phyloP scores from a whole-genome alignment of 2,888 invertebrate genomes.

The Tortricodes alternella region DNA sequence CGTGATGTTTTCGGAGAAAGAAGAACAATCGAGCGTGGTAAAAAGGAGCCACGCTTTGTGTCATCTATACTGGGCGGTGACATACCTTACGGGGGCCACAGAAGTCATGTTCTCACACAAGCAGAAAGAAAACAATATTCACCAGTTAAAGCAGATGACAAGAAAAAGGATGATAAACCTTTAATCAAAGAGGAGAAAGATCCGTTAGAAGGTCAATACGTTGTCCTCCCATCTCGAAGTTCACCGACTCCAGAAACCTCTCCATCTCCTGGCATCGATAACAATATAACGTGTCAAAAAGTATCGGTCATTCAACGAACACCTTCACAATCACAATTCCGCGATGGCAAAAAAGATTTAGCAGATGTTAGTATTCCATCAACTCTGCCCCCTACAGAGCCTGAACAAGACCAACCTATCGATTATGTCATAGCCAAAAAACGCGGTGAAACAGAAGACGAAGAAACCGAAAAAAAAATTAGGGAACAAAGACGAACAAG shows the following conservation, averaged over 20 bases:
- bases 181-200: slow-evolving; percentile 86
- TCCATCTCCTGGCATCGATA: slow-evolving; percentile 86
- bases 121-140: slow-evolving; percentile 92
- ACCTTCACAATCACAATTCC: slow-evolving; percentile 81
- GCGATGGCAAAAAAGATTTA: slow-evolving; percentile 73
- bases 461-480: slow-evolving; percentile 86
- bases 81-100: slow-evolving; percentile 89
- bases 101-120: slow-evolving; percentile 89
- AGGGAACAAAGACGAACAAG: slow-evolving; percentile 87
- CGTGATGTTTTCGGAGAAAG: slow-evolving; percentile 79
- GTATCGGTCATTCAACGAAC: slow-evolving; percentile 93
- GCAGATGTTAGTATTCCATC: slow-evolving; percentile 78
- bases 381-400: slow-evolving; percentile 80
- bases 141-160: slow-evolving; percentile 81
- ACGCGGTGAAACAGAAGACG: slow-evolving; percentile 86
- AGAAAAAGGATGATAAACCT: slow-evolving; percentile 78
- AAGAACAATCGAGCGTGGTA: slow-evolving; percentile 58
- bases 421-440: slow-evolving; percentile 94
- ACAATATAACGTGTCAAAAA: slow-evolving; percentile 86
- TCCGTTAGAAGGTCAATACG: slow-evolving; percentile 84
- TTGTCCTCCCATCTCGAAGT: slow-evolving; percentile 80
- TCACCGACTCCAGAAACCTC: slow-evolving; percentile 78
- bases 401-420: slow-evolving; percentile 93
- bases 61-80: slow-evolving; percentile 92
- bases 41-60: slow-evolving; percentile 85